Conservation (phyloP, 2,113 vertebrate species). For the Malurus alboscapulatus region DNA sequence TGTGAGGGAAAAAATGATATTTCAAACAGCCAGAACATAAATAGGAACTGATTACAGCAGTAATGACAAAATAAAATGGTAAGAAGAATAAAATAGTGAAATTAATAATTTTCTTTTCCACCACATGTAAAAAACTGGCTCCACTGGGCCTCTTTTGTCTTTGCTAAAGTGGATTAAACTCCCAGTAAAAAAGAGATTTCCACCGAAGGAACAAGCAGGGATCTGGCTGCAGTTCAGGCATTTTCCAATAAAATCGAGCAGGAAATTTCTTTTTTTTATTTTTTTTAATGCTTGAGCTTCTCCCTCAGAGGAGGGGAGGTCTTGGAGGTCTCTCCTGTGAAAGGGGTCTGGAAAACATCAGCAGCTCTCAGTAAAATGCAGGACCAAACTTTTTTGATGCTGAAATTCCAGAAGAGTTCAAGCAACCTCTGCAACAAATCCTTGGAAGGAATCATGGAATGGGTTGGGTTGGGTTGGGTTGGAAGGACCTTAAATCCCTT, state of each 20-base stretch:
- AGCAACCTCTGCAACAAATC: not conserved
- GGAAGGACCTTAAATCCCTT: not conserved
- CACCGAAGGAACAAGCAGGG: not conserved
- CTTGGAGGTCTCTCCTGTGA: not conserved
- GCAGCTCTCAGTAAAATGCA: not conserved
- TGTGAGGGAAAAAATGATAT: not conserved
- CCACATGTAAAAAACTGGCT: not conserved
- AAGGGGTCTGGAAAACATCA: not conserved
- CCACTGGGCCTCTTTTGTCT: not conserved
- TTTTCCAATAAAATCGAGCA: not conserved
- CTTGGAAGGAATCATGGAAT: not conserved
- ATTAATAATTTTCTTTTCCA: conserved; percentile 3
- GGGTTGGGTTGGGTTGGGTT: not conserved
- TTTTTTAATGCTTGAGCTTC: not conserved
- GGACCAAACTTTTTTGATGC: not conserved
- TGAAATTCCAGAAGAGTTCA: not conserved
- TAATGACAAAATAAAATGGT: not conserved
- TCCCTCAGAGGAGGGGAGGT: not conserved
- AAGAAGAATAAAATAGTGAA: not conserved
- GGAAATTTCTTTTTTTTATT: not conserved
- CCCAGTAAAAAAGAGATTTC: not conserved
- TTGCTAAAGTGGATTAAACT: not conserved
- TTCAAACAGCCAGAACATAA: not conserved
- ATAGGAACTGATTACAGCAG: conserved; percentile 33
- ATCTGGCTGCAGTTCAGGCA: not conserved